Evolutionary conservation across 1,140 invertebrate species (phyloP), one percentile per base, ranked within the genome.

Genomic region (Sinonovacula constricta): DNA sequence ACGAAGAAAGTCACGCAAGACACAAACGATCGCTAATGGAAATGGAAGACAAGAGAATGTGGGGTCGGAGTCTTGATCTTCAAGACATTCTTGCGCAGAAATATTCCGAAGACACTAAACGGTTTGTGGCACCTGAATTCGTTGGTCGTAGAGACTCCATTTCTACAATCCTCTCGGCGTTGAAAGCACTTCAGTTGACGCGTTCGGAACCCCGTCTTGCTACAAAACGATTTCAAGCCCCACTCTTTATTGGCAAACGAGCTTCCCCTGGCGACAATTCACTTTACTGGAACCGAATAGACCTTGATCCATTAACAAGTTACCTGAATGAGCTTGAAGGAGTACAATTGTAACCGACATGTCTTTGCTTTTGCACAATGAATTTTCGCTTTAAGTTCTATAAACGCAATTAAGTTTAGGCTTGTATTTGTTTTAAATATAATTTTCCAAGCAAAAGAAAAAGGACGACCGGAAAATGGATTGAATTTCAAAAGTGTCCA

Each of bases 191-290:
- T 12, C 53, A 78, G 15, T 63, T 51, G 30, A 66, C 65, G 5
- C 33, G 75, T 12, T 28, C 31, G n/a, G 15, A 45, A 22, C 34
- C 57, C 12, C 7, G 66, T 12, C 51, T 59, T 26, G 54, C 75
- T 28, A 45, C 75, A 4, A 81, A 81, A 72, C 59, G 74, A 33
- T 65, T 70, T 51, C 45, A 67, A 53, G 53, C 67, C 4, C 74
- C 80, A 1, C n/a, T 77, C 28, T 71, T 81, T 56, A 68, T 78
- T 24, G 80, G 74, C 0, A 78, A 81, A 68, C 39, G 81, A n/a
- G 22, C n/a, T 45, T 49, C 45, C 34, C 56, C 49, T 53, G 39
- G 18, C 18, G 39, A 7, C 18, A 18, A 45, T 45, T 7, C 39
- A 7, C 39, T 45, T 18, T 45, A 10, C 39, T 45, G 39, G 39